These are phyloP conservation scores for Melitaea cinxia DNA, from an alignment of 1,140 invertebrate genomes.

Conservation along the genomic window DNA sequence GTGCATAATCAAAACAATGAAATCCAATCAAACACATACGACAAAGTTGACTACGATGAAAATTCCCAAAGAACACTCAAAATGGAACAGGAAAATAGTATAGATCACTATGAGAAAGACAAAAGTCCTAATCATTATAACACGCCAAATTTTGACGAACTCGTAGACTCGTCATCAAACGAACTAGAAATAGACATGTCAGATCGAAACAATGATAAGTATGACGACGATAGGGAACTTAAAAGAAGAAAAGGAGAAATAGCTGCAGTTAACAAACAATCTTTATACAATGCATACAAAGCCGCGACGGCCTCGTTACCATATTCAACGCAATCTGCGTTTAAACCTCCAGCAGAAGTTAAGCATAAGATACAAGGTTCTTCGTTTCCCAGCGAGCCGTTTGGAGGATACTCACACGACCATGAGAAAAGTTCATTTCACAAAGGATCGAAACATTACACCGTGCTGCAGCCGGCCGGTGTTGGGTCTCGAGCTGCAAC, in stretches of 20 bases:
- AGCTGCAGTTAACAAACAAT: slow-evolving; percentile 74
- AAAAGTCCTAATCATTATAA: slow-evolving; percentile 84
- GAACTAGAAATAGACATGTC: slow-evolving; percentile 91
- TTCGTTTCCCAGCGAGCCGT: slow-evolving; percentile 65
- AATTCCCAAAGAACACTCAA: slow-evolving; percentile 49
- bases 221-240: slow-evolving; percentile 67
- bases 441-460: slow-evolving; percentile 86
- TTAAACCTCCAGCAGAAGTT: slow-evolving; percentile 86
- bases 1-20: slow-evolving; percentile 53
- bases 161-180: slow-evolving; percentile 90
- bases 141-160: slow-evolving; percentile 89
- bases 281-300: slow-evolving; percentile 80
- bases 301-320: slow-evolving; percentile 82
- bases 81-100: slow-evolving; percentile 71
- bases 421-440: slow-evolving; percentile 61
- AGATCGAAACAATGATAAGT: slow-evolving; percentile 82
- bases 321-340: slow-evolving; percentile 88
- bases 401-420: slow-evolving; percentile 69
- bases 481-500: slow-evolving; percentile 88
- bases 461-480: slow-evolving; percentile 90
- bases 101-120: slow-evolving; percentile 67
- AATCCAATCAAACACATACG: slow-evolving; percentile 40
- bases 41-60: slow-evolving; percentile 53
- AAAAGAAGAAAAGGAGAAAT: slow-evolving; percentile 79
- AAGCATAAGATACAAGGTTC: slow-evolving; percentile 80